These are phyloP conservation scores for Heliangelus exortis DNA, from an alignment of 2,797 vertebrate genomes.

Conservation along the genomic window DNA sequence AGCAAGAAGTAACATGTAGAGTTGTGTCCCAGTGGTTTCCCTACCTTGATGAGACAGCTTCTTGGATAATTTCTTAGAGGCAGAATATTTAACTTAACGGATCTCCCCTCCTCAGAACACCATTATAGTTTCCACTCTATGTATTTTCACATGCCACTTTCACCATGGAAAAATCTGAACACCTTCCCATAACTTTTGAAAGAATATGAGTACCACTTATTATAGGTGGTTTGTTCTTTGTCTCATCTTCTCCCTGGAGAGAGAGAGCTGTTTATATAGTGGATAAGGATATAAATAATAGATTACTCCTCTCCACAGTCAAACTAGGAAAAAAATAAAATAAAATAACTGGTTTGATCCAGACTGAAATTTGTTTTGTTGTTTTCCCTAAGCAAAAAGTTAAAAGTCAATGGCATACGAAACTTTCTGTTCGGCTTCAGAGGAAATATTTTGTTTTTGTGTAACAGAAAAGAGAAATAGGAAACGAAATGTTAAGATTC, in stretches of 20 bases:
- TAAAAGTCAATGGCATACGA: neutral
- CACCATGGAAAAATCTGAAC: neutral
- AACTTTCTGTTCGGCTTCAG: neutral
- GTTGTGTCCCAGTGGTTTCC: neutral
- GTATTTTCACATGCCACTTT: neutral
- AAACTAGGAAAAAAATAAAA: neutral
- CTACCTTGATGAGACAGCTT: neutral
- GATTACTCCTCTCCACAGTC: conserved; percentile 27
- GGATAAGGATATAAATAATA: conserved; percentile 44
- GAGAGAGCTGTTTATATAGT: neutral
- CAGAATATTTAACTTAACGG: neutral
- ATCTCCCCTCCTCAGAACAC: neutral
- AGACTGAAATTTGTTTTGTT: neutral
- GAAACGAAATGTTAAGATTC: neutral
- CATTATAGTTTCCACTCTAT: neutral
- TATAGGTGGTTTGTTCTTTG: neutral
- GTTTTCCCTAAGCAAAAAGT: neutral
- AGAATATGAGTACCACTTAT: conserved; percentile 36
- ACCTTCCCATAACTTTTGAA: neutral
- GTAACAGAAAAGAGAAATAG: neutral
- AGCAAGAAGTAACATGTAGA: neutral
- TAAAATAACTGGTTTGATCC: neutral
- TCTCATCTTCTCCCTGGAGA: conserved; percentile 34
- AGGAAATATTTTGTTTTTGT: neutral
- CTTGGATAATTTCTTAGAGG: neutral